Evolutionary conservation across 1,140 invertebrate genomes (phyloP), one percentile per base, ranked within the genome.

Genomic region (Popillia japonica): DNA sequence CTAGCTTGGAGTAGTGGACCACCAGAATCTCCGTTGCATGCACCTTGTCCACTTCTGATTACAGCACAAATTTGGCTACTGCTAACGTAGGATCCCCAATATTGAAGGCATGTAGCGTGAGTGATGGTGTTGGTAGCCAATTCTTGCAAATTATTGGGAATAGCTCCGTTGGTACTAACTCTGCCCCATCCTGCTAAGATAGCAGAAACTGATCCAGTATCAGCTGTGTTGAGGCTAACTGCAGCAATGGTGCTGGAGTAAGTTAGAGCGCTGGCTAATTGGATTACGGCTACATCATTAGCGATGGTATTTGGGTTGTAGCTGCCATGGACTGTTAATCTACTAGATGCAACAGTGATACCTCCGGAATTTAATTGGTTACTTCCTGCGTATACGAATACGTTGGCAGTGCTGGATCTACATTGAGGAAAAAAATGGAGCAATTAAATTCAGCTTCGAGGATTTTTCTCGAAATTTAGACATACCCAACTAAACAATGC

Each of bases 401-500:
- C 44, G 44, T 48, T 14, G 3, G 44, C 11, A n/a, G 8, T 48
- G 3, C 3, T 4, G 4, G 7, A 14, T 4, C 44, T 48, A 11
- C 17, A 10, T 48, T 11, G 17, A 42, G 8, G 17, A 48, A 48
- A 48, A 48, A n/a, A n/a, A n/a, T n/a, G 44, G 4, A 11, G 44
- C 17, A 14, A 10, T 48, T 48, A 48, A 11, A 48, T 14, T n/a
- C 0, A 48, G 8, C 11, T 4, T 48, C 7, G 17, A 48, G 11
- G 1, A n/a, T 48, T 48, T 48, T 0, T 11, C 11, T 0, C 17
- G 4, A 8, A 3, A 48, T 6, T 48, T n/a, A 48, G 11, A 55
- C 61, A 11, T 79, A 81, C 80, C 61, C 77, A 10, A 44, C n/a
- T 27, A 80, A 42, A 77, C 82, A 83, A 48, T 83, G 82, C 68